These are phyloP conservation scores for Calliscelio sp. DNA, from an alignment of 2,888 invertebrate species.

Conservation along the genomic window DNA sequence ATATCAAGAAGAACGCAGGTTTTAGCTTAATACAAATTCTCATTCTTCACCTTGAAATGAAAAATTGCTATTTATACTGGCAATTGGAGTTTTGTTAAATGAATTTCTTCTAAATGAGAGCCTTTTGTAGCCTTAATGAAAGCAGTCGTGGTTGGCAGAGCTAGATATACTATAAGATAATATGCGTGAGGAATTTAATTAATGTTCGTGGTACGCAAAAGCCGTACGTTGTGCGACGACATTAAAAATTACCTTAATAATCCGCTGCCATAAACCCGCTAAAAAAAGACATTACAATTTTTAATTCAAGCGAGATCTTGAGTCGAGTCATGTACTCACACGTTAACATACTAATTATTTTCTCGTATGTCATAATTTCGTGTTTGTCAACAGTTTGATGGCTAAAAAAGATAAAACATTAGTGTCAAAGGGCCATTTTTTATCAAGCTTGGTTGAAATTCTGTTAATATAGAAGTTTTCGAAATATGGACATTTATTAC, in stretches of 20 bases:
- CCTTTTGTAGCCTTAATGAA: constrained; percentile 42
- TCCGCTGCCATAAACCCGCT: too few species aligned
- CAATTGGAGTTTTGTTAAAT: constrained; percentile 37
- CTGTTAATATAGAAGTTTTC: too few species aligned
- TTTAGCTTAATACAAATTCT: constrained; percentile 18
- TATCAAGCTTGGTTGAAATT: neutral
- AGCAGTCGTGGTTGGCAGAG: constrained; percentile 29
- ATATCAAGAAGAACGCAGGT: too few species aligned
- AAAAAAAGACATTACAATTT: constrained; percentile 19
- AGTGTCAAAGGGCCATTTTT: too few species aligned
- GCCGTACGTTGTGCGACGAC: constrained; percentile 14
- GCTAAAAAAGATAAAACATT: neutral
- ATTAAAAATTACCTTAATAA: constrained; percentile 11
- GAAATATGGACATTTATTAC: too few species aligned
- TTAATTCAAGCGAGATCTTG: constrained; percentile 38
- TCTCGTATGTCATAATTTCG: constrained; percentile 12
- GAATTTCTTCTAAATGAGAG: constrained; percentile 40
- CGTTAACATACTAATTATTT: constrained; percentile 19
- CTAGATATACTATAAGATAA: constrained; percentile 42
- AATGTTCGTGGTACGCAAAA: constrained; percentile 37
- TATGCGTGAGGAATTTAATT: constrained; percentile 59
- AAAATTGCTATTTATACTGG: constrained; percentile 33
- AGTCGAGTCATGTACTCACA: neutral
- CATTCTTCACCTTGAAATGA: neutral
- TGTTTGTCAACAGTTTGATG: neutral